Evolutionary conservation across 2,888 invertebrate genomes (phyloP).

Genomic region (Alloplasta piceator): DNA sequence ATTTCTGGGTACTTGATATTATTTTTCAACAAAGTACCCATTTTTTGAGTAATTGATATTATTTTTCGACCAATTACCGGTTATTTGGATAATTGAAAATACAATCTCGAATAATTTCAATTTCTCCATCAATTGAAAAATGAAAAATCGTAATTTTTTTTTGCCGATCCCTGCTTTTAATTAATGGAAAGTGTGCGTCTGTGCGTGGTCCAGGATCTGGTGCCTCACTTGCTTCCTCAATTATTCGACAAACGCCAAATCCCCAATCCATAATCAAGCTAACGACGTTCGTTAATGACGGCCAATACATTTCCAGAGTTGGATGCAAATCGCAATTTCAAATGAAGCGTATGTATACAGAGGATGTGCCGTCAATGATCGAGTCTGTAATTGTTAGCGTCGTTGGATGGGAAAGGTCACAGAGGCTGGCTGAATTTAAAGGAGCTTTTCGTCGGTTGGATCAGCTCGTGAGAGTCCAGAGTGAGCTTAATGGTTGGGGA

Average conservation of each 20-base stretch:
- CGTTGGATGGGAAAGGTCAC: neutral
- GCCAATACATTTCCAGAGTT: constrained; percentile 14
- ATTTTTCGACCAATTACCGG: too few species aligned
- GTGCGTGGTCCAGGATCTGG: too few species aligned
- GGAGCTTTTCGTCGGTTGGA: constrained; percentile 47
- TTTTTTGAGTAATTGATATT: too few species aligned
- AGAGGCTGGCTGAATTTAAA: constrained; percentile 42
- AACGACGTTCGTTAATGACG: constrained; percentile 25
- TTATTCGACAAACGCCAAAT: constrained; percentile 34
- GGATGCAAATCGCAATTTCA: constrained; percentile 42
- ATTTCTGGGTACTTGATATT: too few species aligned
- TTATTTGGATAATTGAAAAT: too few species aligned
- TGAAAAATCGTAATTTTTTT: too few species aligned
- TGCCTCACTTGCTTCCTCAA: constrained; percentile 6
- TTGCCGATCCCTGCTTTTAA: too few species aligned
- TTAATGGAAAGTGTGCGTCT: too few species aligned
- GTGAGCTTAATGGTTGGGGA: constrained; percentile 32
- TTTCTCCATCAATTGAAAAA: too few species aligned
- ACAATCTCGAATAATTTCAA: too few species aligned
- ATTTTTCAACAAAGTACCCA: too few species aligned
- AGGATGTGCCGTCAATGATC: neutral
- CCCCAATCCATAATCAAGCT: constrained; percentile 52
- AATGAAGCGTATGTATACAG: neutral
- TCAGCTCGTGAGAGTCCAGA: neutral
- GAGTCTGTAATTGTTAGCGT: constrained; percentile 42